Conservation (phyloP, 2,113 vertebrate species). For the Amphilophus citrinellus region DNA sequence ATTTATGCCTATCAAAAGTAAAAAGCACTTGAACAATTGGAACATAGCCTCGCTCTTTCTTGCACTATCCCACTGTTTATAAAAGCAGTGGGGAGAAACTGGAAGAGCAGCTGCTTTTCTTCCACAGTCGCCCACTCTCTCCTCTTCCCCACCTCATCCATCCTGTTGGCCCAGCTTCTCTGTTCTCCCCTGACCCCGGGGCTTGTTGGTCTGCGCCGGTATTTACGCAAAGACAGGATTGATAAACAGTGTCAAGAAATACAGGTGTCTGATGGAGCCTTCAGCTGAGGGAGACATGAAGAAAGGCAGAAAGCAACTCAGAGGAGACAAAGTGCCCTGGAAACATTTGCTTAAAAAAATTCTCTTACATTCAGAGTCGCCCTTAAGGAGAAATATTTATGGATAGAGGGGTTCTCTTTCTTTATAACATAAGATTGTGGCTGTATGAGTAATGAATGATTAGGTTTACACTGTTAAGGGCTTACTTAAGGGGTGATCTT, state of each 20-base stretch:
- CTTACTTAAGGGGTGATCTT: background rate
- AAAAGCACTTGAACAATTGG: background rate
- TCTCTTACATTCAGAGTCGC: slow-evolving; percentile 35
- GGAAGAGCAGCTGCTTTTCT: slow-evolving; percentile 69
- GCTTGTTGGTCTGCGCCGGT: slow-evolving; percentile 62
- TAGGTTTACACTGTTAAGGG: slow-evolving; percentile 2
- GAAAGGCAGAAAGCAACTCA: slow-evolving; percentile 14
- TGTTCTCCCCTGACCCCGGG: slow-evolving; percentile 44
- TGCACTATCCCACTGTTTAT: slow-evolving; percentile 7
- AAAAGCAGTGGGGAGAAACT: background rate
- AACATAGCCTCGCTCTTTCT: background rate
- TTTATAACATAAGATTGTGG: slow-evolving; percentile 10
- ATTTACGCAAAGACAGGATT: slow-evolving; percentile 69
- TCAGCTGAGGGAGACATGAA: slow-evolving; percentile 35
- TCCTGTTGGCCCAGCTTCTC: slow-evolving; percentile 44
- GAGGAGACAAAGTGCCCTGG: slow-evolving; percentile 6
- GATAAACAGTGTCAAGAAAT: slow-evolving; percentile 67
- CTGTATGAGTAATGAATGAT: slow-evolving; percentile 2
- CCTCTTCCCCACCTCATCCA: slow-evolving; percentile 63
- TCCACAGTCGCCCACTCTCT: slow-evolving; percentile 53
- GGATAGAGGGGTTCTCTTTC: background rate
- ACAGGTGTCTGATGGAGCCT: slow-evolving; percentile 68
- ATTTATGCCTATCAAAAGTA: background rate
- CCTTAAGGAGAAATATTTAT: slow-evolving; percentile 61
- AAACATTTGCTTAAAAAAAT: slow-evolving; percentile 9